A percentile compares a stretch with the other conserved stretches of the same genome.
Conservation (phyloP, 1,140 invertebrate genomes). For the Zaprionus davidi region DNA sequence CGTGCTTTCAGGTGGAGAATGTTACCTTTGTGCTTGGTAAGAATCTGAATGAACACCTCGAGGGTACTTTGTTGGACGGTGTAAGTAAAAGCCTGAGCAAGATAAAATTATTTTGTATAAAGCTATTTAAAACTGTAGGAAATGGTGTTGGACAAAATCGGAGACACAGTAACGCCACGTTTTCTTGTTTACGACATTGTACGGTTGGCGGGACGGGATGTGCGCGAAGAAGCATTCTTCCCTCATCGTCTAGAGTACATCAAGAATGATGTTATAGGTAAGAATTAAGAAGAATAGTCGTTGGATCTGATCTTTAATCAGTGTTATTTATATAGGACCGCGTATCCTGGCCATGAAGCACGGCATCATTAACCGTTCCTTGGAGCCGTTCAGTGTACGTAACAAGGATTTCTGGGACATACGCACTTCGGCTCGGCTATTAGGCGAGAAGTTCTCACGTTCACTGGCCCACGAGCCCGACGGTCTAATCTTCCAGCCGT, state of each 20-base stretch:
- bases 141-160: slow-evolving; percentile 96
- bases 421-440: slow-evolving; percentile 87
- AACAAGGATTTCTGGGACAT: slow-evolving; percentile 96
- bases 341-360: slow-evolving; percentile 90
- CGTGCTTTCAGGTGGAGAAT: slow-evolving; percentile 94
- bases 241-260: slow-evolving; percentile 92
- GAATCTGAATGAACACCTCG: slow-evolving; percentile 89
- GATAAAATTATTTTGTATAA: background rate
- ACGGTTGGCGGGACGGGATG: slow-evolving; percentile 91
- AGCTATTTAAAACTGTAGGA: slow-evolving; percentile 85
- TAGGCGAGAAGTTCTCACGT: slow-evolving; percentile 94
- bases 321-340: slow-evolving; percentile 83
- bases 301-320: background rate
- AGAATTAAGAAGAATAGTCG: slow-evolving; percentile 25
- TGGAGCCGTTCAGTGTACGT: slow-evolving; percentile 95
- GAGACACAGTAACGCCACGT: slow-evolving; percentile 90
- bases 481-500: slow-evolving; percentile 98
- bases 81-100: slow-evolving; percentile 30
- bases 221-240: slow-evolving; percentile 91
- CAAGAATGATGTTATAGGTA: slow-evolving; percentile 87
- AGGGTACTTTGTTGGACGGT: slow-evolving; percentile 96
- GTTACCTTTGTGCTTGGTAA: slow-evolving; percentile 92
- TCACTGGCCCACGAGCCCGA: slow-evolving; percentile 97
- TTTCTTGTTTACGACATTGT: slow-evolving; percentile 99
- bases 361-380: slow-evolving; percentile 89